Evolutionary conservation across 2,113 vertebrate genomes (phyloP).

Genomic region (Amphiprion ocellaris): DNA sequence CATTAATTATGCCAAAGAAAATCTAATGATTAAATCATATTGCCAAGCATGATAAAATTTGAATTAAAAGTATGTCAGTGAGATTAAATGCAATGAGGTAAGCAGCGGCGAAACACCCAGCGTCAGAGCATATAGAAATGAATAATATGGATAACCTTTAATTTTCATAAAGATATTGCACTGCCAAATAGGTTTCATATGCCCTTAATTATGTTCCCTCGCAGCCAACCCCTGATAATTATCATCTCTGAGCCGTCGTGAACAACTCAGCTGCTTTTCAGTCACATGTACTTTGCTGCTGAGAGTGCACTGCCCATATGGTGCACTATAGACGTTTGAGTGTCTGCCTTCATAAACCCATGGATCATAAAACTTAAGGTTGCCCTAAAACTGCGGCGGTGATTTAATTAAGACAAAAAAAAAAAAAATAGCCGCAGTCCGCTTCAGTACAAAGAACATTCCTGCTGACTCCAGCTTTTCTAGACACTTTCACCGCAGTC

Average conservation of each 20-base stretch:
- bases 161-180: conserved; percentile 41
- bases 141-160: conserved; percentile 58
- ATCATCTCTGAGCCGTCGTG: neutral
- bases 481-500: conserved; percentile 42
- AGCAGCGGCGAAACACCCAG: conserved; percentile 13
- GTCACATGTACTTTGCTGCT: conserved; percentile 24
- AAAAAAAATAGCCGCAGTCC: conserved; percentile 15
- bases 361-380: conserved; percentile 66
- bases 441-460: conserved; percentile 29
- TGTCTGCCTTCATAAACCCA: conserved; percentile 50
- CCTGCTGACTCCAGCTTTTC: conserved; percentile 55
- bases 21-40: conserved; percentile 64
- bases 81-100: conserved; percentile 41
- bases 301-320: conserved; percentile 18
- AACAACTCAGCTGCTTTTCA: conserved; percentile 10
- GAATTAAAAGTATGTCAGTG: conserved; percentile 52
- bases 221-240: neutral
- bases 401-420: conserved; percentile 67
- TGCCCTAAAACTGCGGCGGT: conserved; percentile 51
- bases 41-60: conserved; percentile 50
- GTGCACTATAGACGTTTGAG: conserved; percentile 35
- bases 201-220: conserved; percentile 30
- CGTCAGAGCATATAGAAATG: conserved; percentile 32
- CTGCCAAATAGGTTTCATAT: conserved; percentile 20
- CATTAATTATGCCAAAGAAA: conserved; percentile 68